Base-by-base conservation (phyloP, 2,888 invertebrate species). In the Lochmaea crataegi region DNA sequence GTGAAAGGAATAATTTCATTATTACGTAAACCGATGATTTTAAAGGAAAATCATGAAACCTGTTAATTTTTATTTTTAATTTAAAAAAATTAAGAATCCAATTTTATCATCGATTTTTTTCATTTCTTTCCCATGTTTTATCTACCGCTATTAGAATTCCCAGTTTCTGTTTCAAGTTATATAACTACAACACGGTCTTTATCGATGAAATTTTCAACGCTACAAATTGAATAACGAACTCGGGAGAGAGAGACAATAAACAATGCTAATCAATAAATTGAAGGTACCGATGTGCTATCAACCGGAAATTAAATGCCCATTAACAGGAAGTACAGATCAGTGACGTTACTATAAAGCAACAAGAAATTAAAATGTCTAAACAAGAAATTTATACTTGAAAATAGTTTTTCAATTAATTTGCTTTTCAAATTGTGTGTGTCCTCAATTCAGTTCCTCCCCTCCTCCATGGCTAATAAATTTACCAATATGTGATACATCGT, bases 281-380 rank as follows among this genome's bases (percentile, higher is more conserved):
- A 75, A 77, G 75, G 75, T 79, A 74, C 74, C 77, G 73, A 75
- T 78, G 76, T 74, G 76, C 76, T 78, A 53, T 73, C 73, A 72
- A 73, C 77, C 80, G 80, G 80, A 80, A 80, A 81, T 80, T 81
- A 80, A 78, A 78, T 77, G 72, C 71, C 78, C 77, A 78, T 81
- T 78, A 80, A 75, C 79, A 77, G 81, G 80, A 81, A 81, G 77
- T 77, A 74, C 63, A 72, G 63, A 70, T 45, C 73, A 75, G 68
- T 7, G 69, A 42, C 45, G 70, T 58, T 58, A 9, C 58, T 11
- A 18, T 9, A 9, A 63, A 63, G 53, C 16, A 53, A 18, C 53
- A 53, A 53, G 53, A 18, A 9, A 53, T 9, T 10, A 10, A 9
- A 53, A 53, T 16, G n/a, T 16, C 10, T 45, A 45, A 45, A 10